Conservation (phyloP, 2,797 vertebrate species). For the Neopelma chrysocephalum region DNA sequence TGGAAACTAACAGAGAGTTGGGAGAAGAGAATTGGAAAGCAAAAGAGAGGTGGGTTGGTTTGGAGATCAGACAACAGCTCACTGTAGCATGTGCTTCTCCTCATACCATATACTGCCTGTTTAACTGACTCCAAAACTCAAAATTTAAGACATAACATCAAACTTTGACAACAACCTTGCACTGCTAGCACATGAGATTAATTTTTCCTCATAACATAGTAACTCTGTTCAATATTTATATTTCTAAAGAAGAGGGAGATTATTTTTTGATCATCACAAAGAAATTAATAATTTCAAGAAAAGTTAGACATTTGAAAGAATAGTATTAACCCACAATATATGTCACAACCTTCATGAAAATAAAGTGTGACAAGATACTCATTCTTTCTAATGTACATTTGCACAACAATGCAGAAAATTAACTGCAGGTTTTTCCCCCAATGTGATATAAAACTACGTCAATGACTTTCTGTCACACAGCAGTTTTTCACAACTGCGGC, state of each 20-base stretch:
- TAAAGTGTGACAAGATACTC: not conserved
- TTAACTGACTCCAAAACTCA: not conserved
- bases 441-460: not conserved
- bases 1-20: not conserved
- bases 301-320: not conserved
- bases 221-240: not conserved
- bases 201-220: not conserved
- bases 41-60: not conserved
- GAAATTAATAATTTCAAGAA: not conserved
- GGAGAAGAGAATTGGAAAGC: not conserved
- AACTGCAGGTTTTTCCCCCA: not conserved
- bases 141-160: not conserved
- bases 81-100: not conserved
- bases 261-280: not conserved
- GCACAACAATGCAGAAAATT: not conserved
- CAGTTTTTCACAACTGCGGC: not conserved
- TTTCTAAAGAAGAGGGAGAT: not conserved
- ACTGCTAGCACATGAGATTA: not conserved
- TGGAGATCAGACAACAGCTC: not conserved
- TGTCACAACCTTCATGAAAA: not conserved
- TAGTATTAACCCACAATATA: not conserved
- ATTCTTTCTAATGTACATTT: not conserved
- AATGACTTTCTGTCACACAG: not conserved
- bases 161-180: not conserved
- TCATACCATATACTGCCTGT: not conserved